Conservation (phyloP, 1,140 invertebrate species). For the Chlorops oryzae region DNA sequence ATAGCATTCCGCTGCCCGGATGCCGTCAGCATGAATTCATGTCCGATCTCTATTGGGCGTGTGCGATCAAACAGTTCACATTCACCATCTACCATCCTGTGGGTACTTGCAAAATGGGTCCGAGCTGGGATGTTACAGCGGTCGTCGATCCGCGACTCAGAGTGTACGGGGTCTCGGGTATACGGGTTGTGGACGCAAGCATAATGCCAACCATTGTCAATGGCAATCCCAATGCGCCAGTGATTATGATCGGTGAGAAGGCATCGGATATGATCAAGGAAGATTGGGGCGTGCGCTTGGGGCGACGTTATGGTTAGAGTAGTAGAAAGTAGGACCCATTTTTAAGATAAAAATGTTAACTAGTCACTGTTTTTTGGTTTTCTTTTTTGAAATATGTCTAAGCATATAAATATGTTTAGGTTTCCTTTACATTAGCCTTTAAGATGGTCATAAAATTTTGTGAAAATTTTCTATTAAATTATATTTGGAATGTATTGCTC, state of each 20-base stretch:
- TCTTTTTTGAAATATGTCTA: neutral
- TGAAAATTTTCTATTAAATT: too few species aligned
- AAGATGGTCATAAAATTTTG: too few species aligned
- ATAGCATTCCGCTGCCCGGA: constrained; percentile 72
- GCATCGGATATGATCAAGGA: constrained; percentile 74
- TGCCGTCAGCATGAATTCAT: constrained; percentile 66
- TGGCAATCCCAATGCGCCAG: constrained; percentile 73
- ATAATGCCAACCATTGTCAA: constrained; percentile 77
- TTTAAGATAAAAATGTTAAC: neutral
- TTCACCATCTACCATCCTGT: constrained; percentile 82
- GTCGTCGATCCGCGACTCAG: constrained; percentile 74
- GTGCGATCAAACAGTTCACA: constrained; percentile 66
- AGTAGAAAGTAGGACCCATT: too few species aligned
- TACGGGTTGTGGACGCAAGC: constrained; percentile 70
- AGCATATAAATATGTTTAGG: too few species aligned
- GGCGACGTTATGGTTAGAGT: neutral
- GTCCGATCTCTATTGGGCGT: constrained; percentile 82
- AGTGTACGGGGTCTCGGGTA: constrained; percentile 65
- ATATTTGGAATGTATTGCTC: too few species aligned
- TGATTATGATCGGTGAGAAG: constrained; percentile 68
- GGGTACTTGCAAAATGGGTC: constrained; percentile 84
- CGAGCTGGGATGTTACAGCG: constrained; percentile 62
- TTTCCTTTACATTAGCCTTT: too few species aligned
- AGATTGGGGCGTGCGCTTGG: constrained; percentile 55
- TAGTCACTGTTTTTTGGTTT: neutral